A percentile compares a stretch with the other conserved stretches of the same genome.
Evolutionary conservation across 2,113 vertebrate species (phyloP).

Genomic region (Tautogolabrus adspersus): DNA sequence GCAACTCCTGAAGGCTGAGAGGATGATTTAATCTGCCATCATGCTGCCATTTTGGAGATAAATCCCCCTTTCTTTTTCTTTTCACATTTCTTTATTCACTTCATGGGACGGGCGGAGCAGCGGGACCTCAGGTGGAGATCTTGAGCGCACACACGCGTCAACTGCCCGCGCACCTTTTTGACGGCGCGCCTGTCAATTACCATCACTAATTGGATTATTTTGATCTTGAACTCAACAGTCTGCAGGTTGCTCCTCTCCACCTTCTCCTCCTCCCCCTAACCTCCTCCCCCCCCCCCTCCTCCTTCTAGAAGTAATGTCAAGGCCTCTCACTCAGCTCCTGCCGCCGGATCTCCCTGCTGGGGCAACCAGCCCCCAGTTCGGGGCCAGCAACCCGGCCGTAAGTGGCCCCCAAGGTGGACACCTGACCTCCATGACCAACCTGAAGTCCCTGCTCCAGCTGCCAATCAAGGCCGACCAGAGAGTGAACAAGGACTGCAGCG

Average conservation of each 20-base stretch:
- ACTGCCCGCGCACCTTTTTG: constrained; percentile 56
- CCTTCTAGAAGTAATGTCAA: constrained; percentile 79
- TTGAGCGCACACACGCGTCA: constrained; percentile 51
- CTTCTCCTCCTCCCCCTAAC: not conserved
- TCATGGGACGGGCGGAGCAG: constrained; percentile 48
- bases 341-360: constrained; percentile 83
- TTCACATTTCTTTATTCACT: not conserved
- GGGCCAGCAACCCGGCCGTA: constrained; percentile 72
- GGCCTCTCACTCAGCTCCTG: constrained; percentile 83
- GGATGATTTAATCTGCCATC: constrained; percentile 58
- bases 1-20: constrained; percentile 47
- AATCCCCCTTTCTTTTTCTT: not conserved
- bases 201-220: constrained; percentile 72
- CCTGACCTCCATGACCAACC: constrained; percentile 84
- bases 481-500: constrained; percentile 82
- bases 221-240: constrained; percentile 51
- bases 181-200: constrained; percentile 59
- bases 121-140: constrained; percentile 46
- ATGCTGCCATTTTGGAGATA: constrained; percentile 73
- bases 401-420: constrained; percentile 79
- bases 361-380: constrained; percentile 83
- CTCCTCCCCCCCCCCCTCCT: not conserved
- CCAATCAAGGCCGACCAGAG: constrained; percentile 86
- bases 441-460: constrained; percentile 86
- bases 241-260: constrained; percentile 38